Evolutionary conservation across 2,888 invertebrate species (phyloP).

Genomic region (Zelleria hepariella): DNA sequence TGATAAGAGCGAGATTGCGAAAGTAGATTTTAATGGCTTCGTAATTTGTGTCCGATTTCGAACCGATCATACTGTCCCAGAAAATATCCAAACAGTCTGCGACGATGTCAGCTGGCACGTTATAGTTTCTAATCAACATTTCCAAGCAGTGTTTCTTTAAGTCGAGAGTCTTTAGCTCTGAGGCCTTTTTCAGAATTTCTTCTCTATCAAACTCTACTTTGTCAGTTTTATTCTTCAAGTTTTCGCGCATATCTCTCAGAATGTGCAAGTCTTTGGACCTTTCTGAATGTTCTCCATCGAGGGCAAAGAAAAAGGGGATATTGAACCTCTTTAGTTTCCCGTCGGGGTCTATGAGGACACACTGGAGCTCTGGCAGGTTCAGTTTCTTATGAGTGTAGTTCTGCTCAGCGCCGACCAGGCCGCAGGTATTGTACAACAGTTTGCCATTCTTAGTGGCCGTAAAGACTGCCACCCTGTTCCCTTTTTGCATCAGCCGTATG

Average conservation of each 20-base stretch:
- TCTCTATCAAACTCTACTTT: constrained; percentile 60
- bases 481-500: constrained; percentile 92
- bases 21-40: constrained; percentile 41
- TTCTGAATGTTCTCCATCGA: constrained; percentile 89
- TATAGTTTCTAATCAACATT: constrained; percentile 76
- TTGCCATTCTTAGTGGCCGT: constrained; percentile 89
- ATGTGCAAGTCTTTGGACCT: constrained; percentile 90
- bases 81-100: constrained; percentile 63
- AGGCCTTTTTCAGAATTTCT: constrained; percentile 70
- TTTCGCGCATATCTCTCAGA: constrained; percentile 80
- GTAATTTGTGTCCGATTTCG: constrained; percentile 25
- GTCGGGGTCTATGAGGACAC: constrained; percentile 87
- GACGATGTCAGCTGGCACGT: constrained; percentile 74
- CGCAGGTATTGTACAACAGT: constrained; percentile 84
- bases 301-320: constrained; percentile 92
- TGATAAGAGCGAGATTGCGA: constrained; percentile 39
- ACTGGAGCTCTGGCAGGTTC: constrained; percentile 76
- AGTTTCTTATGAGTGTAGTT: constrained; percentile 69
- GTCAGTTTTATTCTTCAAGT: constrained; percentile 67
- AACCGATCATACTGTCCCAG: constrained; percentile 40
- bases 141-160: constrained; percentile 80
- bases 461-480: constrained; percentile 91
- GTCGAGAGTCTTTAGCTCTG: constrained; percentile 79
- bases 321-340: constrained; percentile 85
- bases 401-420: constrained; percentile 79